Evolutionary conservation across 1,140 invertebrate species (phyloP).

Genomic region (Dryas iulia): DNA sequence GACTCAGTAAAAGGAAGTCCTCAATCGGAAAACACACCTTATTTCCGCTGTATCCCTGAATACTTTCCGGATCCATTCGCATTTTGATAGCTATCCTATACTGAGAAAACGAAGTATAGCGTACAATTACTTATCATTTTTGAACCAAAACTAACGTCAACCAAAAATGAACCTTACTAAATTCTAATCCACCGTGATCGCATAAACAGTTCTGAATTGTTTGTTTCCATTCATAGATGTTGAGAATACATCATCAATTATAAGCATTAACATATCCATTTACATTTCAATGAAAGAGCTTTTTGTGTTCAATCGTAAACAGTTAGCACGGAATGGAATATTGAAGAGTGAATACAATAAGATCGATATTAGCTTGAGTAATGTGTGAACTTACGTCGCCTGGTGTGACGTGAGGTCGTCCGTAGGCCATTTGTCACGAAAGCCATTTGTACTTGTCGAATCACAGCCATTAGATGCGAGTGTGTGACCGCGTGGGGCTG

Average conservation of each 20-base stretch:
- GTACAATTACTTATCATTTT: conserved; percentile 60
- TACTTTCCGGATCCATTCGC: conserved; percentile 40
- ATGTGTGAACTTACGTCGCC: conserved; percentile 62
- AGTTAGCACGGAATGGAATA: conserved; percentile 45
- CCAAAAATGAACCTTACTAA: conserved; percentile 45
- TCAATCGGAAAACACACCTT: conserved; percentile 54
- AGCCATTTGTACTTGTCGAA: conserved; percentile 79
- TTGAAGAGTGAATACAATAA: conserved; percentile 54
- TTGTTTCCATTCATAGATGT: conserved; percentile 36
- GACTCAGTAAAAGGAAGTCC: conserved; percentile 60
- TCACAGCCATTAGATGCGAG: conserved; percentile 77
- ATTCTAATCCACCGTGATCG: conserved; percentile 39
- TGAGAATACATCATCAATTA: conserved; percentile 45
- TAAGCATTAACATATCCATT: conserved; percentile 48
- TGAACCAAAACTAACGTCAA: conserved; percentile 30
- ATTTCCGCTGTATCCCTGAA: conserved; percentile 38
- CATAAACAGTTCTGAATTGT: conserved; percentile 39
- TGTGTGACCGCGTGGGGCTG: conserved; percentile 73
- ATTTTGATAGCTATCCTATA: conserved; percentile 59
- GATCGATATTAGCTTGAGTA: conserved; percentile 59
- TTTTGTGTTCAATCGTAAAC: conserved; percentile 41
- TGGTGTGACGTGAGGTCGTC: conserved; percentile 64
- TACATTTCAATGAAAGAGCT: conserved; percentile 42
- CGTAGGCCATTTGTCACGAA: conserved; percentile 73
- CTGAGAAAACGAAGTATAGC: conserved; percentile 52